Evolutionary conservation across 2,888 invertebrate species (phyloP), one percentile per base, ranked within the genome.

Genomic region (Xestia ashworthii): DNA sequence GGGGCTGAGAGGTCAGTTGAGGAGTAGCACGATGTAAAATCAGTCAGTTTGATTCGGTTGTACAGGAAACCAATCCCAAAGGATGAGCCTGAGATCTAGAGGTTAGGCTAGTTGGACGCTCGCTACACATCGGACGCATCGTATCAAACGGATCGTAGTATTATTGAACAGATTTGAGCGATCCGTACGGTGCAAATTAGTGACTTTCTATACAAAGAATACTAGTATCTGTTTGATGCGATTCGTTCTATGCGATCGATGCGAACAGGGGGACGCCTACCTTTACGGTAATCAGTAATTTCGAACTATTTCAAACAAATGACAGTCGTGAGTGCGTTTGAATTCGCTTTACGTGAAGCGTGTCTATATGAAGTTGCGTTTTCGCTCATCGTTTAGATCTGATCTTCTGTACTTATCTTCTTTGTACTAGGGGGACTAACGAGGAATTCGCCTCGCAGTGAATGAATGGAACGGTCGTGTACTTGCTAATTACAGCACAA

Each of bases 381-480:
- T 46, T n/a, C 11, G 19, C 25, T 44, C 11, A 3, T 38, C 16
- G 16, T 62, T 14, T 48, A 16, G 1, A 60, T 0, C 22, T 1
- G 11, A 38, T 25, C 78, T 78, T 71, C 74, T 74, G 53, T 0
- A 0, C 3, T 0, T 16, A 50, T 8, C 38, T 53, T 12, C 44
- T 50, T 11, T 19, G 38, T 74, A 46, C 5, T 41, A 53, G n/a
- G 0, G 19, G 0, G 19, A 38, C 74, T 73, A 74, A 38, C 80
- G 46, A 69, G 76, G 84, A 82, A 82, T 84, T 81, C 73, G 71
- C 76, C 44, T 68, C 41, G 38, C 46, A 81, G 50, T 64, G 82
- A 82, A 82, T 82, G 82, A 82, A 84, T 76, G 81, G 72, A 80
- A 60, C 67, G 44, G 68, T 83, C 84, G 84, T 83, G 84, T 67